phyloP scores from a whole-genome alignment of 2,888 invertebrate species.

The Actias luna region DNA sequence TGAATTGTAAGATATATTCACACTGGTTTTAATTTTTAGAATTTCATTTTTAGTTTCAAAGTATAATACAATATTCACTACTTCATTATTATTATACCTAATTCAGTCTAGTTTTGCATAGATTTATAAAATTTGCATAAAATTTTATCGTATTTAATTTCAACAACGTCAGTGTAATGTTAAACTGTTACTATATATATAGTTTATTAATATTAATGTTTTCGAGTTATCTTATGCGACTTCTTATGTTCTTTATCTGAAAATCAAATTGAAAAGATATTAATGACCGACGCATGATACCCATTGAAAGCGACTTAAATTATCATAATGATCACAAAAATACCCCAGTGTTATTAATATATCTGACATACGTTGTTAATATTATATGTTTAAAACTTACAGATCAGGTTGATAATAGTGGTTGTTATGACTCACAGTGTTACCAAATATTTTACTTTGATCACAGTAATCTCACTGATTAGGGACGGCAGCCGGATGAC shows the following conservation, averaged over 20 bases:
- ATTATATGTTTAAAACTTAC: conserved; percentile 1
- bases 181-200: background rate
- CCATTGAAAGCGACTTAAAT: background rate
- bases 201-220: background rate
- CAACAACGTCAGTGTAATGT: background rate
- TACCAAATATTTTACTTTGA: conserved; percentile 63
- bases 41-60: too few relatives aligned
- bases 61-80: background rate
- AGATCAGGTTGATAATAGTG: conserved; percentile 26
- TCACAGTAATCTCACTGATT: conserved; percentile 66
- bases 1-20: background rate
- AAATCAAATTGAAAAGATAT: background rate
- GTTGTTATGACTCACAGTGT: conserved; percentile 37
- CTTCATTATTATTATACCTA: background rate
- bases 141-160: background rate
- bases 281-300: background rate
- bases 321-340: background rate
- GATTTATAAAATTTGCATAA: background rate
- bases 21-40: background rate
- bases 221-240: background rate
- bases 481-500: conserved; percentile 51
- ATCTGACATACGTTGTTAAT: background rate
- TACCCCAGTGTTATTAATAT: background rate
- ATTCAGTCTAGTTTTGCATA: background rate
- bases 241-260: background rate